These are phyloP conservation scores for Homarus americanus DNA, from an alignment of 1,140 invertebrate genomes.

Conservation along the genomic window DNA sequence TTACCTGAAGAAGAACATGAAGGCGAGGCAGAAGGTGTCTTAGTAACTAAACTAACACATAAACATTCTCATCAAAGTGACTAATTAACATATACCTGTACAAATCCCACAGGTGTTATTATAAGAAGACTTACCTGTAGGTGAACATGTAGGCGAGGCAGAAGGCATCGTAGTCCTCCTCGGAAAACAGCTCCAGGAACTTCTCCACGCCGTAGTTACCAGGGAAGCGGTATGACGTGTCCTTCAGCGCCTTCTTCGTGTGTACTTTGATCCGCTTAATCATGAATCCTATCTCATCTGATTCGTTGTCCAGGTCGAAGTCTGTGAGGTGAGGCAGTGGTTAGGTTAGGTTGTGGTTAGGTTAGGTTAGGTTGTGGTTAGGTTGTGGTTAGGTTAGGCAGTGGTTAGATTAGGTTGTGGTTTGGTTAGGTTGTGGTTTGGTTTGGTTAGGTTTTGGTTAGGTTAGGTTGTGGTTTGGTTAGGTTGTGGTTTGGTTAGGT, in stretches of 20 bases:
- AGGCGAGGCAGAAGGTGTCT: background rate
- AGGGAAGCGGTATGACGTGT: conserved; percentile 90
- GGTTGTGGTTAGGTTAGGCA: too few species aligned
- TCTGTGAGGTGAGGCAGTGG: conserved; percentile 82
- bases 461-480: too few species aligned
- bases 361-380: too few species aligned
- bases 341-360: too few species aligned
- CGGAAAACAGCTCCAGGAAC: conserved; percentile 95
- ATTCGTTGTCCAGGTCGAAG: conserved; percentile 93
- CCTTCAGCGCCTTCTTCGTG: conserved; percentile 78
- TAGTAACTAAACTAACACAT: background rate
- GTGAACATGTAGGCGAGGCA: conserved; percentile 99
- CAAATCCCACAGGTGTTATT: background rate
- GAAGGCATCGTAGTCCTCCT: conserved; percentile 98
- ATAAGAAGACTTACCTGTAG: conserved; percentile 81
- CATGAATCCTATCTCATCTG: conserved; percentile 97
- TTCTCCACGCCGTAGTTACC: conserved; percentile 97
- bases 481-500: too few species aligned
- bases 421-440: too few species aligned
- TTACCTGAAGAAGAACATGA: background rate
- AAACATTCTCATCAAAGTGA: background rate
- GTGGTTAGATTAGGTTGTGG: too few species aligned
- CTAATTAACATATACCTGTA: background rate
- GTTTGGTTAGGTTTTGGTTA: too few species aligned
- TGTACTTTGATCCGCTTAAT: conserved; percentile 97